These are phyloP conservation scores for Trimorus sp. DNA, from an alignment of 2,888 invertebrate genomes.

Conservation along the genomic window DNA sequence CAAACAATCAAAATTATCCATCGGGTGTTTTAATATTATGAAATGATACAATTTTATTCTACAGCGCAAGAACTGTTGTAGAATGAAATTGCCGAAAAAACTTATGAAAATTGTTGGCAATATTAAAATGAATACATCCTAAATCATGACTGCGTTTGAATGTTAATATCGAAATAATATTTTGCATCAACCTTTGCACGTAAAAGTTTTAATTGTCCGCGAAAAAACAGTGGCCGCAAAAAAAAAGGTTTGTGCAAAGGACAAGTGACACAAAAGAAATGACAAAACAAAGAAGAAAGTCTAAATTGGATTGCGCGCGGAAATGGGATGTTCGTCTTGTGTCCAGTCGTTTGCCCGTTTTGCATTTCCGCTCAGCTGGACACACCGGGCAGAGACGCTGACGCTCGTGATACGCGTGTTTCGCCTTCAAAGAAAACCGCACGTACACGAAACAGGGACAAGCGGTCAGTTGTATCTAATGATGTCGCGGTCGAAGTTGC, in stretches of 20 bases:
- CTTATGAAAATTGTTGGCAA: no score
- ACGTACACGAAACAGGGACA: constrained; percentile 72
- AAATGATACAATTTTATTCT: no score
- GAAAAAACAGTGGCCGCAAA: constrained; percentile 2
- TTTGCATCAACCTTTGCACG: no score
- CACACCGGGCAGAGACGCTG: constrained; percentile 69
- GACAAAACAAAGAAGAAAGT: constrained; percentile 45
- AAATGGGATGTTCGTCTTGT: constrained; percentile 63
- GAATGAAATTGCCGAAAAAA: no score
- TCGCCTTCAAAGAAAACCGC: constrained; percentile 80
- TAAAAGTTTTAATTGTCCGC: no score
- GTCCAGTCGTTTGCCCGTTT: constrained; percentile 60
- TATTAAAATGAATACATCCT: no score
- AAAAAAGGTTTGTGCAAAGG: constrained; percentile 34
- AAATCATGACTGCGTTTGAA: no score
- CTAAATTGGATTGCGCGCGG: constrained; percentile 47
- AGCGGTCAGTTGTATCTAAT: constrained; percentile 76
- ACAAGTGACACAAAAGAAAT: constrained; percentile 42
- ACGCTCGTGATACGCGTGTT: constrained; percentile 52
- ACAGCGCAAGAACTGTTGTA: no score
- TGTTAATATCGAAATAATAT: no score
- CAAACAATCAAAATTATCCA: no score
- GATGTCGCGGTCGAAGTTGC: constrained; percentile 78
- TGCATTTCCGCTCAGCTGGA: constrained; percentile 78
- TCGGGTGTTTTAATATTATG: no score